Evolutionary conservation across 2,113 vertebrate species (phyloP).

Genomic region (Lasiurus borealis): DNA sequence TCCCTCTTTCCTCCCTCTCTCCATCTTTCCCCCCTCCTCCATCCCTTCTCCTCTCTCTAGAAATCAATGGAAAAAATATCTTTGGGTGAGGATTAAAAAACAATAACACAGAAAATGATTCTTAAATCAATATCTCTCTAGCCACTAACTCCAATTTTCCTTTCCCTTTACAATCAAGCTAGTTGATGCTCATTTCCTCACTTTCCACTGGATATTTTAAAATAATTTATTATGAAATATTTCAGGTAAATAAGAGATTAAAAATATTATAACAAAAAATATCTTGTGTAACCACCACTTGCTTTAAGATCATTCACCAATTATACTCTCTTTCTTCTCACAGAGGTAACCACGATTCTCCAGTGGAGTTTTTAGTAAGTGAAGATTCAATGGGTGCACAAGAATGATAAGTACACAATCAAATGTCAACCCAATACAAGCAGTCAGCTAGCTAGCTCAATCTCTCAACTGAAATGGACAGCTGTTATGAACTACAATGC

Average conservation of each 20-base stretch:
- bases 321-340: too few relatives aligned
- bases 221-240: slow-evolving; percentile 27
- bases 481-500: background rate
- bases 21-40: too few relatives aligned
- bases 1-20: too few relatives aligned
- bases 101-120: too few relatives aligned
- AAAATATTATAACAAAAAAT: background rate
- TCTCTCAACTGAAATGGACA: slow-evolving; percentile 4
- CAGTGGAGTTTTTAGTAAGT: background rate
- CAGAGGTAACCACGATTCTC: background rate
- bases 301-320: slow-evolving; percentile 9
- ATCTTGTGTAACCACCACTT: background rate
- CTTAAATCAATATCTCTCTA: too few relatives aligned
- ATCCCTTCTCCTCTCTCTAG: too few relatives aligned
- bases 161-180: background rate
- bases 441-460: background rate
- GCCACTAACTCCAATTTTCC: background rate
- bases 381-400: background rate
- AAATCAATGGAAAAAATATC: too few relatives aligned
- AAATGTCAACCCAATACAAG: background rate
- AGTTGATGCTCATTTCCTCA: background rate
- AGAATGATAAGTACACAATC: background rate
- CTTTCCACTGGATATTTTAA: background rate
- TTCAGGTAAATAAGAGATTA: background rate
- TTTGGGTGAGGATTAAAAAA: too few relatives aligned